Evolutionary conservation across 2,797 vertebrate species (phyloP).

Genomic region (Pipistrellus nathusii): DNA sequence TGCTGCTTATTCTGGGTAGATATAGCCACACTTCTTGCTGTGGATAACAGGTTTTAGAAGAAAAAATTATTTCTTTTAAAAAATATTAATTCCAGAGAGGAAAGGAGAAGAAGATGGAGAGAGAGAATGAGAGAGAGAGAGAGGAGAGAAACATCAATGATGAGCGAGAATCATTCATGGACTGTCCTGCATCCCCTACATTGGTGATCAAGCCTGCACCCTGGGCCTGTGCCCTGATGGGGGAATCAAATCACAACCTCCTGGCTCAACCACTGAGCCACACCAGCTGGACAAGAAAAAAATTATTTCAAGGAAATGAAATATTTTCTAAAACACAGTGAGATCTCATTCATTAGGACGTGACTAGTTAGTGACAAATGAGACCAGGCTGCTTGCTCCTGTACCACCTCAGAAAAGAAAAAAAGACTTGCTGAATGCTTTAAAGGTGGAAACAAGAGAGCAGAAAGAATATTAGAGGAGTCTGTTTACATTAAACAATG

Average conservation of each 20-base stretch:
- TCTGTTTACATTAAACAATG: neutral
- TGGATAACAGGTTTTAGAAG: slow-evolving; percentile 8
- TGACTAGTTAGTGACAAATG: neutral
- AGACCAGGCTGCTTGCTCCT: neutral
- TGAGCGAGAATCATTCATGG: too few species aligned
- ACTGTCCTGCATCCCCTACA: too few species aligned
- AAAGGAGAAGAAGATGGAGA: too few species aligned
- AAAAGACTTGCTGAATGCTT: neutral
- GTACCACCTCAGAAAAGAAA: neutral
- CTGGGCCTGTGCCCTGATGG: too few species aligned
- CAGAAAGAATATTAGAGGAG: neutral
- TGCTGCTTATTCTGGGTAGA: slow-evolving; percentile 65
- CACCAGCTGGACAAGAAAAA: neutral
- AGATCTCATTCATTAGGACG: neutral
- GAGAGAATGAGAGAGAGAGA: too few species aligned
- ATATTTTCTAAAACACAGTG: neutral
- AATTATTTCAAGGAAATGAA: neutral
- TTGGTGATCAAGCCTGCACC: too few species aligned
- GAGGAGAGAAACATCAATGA: too few species aligned
- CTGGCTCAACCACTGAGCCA: too few species aligned
- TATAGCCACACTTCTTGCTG: slow-evolving; percentile 88
- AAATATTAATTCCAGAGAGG: too few species aligned
- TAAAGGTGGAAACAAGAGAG: neutral
- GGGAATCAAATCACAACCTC: too few species aligned
- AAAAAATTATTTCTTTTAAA: neutral